phyloP scores from a whole-genome alignment of 2,113 vertebrate species.

The Ailuropoda melanoleuca region DNA sequence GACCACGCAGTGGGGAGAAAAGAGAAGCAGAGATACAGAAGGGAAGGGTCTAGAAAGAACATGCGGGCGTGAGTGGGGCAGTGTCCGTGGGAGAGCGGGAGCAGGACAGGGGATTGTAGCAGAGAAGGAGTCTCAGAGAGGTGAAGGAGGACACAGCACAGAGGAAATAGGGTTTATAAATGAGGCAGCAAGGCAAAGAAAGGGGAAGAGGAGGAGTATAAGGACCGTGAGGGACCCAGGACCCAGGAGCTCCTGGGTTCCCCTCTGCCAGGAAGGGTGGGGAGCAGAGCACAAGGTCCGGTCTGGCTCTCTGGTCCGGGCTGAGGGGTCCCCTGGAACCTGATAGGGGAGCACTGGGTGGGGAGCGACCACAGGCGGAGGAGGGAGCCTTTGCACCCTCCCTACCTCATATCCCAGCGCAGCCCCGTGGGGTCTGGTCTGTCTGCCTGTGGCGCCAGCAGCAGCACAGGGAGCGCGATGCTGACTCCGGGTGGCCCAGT shows the following conservation, averaged over 20 bases:
- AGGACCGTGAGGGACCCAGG: not conserved
- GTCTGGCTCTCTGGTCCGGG: conserved; percentile 50
- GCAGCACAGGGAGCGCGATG: accelerated
- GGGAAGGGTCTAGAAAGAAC: not conserved
- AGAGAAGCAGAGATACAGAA: not conserved
- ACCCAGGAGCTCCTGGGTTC: not conserved
- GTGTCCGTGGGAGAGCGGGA: not conserved
- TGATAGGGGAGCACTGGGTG: not conserved
- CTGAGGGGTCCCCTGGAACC: conserved; percentile 67
- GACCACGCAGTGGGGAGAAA: not conserved
- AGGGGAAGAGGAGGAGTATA: too few species aligned
- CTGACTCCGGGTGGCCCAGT: accelerated
- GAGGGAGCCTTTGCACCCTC: not conserved
- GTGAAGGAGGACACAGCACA: not conserved
- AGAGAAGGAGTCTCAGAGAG: not conserved
- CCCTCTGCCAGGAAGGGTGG: conserved; percentile 43
- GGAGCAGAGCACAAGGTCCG: conserved; percentile 68
- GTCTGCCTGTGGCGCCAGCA: not conserved
- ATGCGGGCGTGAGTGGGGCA: accelerated
- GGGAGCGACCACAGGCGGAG: not conserved
- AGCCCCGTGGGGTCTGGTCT: not conserved
- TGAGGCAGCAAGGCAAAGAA: not conserved
- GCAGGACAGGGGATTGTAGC: too few species aligned
- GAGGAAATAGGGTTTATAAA: too few species aligned
- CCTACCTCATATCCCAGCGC: not conserved